Conservation (phyloP, 2,888 invertebrate genomes). For the Polymixis flavicincta region DNA sequence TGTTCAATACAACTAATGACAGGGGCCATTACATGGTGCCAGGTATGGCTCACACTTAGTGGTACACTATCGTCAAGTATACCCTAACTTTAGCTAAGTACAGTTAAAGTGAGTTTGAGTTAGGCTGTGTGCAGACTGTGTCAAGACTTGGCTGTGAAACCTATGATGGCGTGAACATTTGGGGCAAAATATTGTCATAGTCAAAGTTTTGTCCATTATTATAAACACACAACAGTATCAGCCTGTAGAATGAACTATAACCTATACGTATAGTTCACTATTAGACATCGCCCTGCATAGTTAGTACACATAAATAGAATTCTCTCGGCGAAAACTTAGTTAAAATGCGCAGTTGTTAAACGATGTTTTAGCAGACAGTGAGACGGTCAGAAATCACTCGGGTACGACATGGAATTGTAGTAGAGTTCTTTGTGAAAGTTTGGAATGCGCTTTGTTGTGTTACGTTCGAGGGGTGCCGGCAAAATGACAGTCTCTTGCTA, state of each 20-base stretch:
- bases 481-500: constrained; percentile 1
- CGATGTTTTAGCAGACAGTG: constrained; percentile 11
- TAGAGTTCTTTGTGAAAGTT: constrained; percentile 27
- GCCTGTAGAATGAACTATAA: neutral
- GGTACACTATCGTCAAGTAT: constrained; percentile 18
- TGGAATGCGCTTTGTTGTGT: constrained; percentile 26
- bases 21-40: constrained; percentile 25
- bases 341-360: constrained; percentile 5
- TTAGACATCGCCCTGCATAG: neutral
- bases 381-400: constrained; percentile 23
- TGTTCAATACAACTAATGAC: constrained; percentile 40
- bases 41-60: constrained; percentile 33
- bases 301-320: constrained; percentile 5
- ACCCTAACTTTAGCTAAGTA: constrained; percentile 22
- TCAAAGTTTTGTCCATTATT: neutral
- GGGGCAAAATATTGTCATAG: neutral
- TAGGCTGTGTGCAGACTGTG: neutral
- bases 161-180: neutral
- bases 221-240: neutral
- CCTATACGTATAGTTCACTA: neutral
- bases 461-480: neutral
- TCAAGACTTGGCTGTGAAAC: neutral
- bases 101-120: constrained; percentile 22
- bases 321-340: constrained; percentile 12
- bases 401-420: neutral